Evolutionary conservation across 2,797 vertebrate species (phyloP), one percentile per base, ranked within the genome.

Genomic region (Columba guinea): DNA sequence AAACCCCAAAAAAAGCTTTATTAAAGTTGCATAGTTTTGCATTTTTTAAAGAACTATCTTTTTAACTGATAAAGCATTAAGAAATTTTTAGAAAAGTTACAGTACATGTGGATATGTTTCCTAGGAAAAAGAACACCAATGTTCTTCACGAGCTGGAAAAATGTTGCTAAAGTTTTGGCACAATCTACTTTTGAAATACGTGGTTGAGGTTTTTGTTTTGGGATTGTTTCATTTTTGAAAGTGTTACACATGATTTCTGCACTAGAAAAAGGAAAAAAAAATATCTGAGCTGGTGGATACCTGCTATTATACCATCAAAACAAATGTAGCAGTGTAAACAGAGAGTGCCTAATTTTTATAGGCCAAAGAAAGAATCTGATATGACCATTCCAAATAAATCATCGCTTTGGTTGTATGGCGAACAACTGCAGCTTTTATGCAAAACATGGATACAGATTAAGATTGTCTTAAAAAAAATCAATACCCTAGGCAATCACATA

Each of bases 1-100:
- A 95, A 97, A 97, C 71, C 82, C 94, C 77, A 70, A 95, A 96
- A 89, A 93, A 94, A 97, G 59, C 27, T 52, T 58, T 76, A 96
- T 93, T 95, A 97, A 94, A 71, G 53, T 96, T 95, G 84, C 49
- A 96, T 85, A 68, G 84, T 56, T 94, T 96, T 93, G n/a, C 60
- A 73, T 77, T 80, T 89, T 84, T 82, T 46, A 37, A 84, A 84
- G 27, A 87, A 83, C 30, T 79, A 62, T 62, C 67, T 76, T 95
- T 86, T 78, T 63, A 95, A 89, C 70, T 55, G 32, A 39, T 49
- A 64, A 88, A 55, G 28, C 73, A 82, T 63, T 71, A 69, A 73
- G 35, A 52, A 69, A 41, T 52, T 87, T 65, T 60, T 22, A 48
- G 44, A 87, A 78, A 92, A 79, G 74, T 74, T 65, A 83, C 64